These are phyloP conservation scores for Platyrinchus mystaceus DNA, from an alignment of 2,797 vertebrate species.

Conservation along the genomic window DNA sequence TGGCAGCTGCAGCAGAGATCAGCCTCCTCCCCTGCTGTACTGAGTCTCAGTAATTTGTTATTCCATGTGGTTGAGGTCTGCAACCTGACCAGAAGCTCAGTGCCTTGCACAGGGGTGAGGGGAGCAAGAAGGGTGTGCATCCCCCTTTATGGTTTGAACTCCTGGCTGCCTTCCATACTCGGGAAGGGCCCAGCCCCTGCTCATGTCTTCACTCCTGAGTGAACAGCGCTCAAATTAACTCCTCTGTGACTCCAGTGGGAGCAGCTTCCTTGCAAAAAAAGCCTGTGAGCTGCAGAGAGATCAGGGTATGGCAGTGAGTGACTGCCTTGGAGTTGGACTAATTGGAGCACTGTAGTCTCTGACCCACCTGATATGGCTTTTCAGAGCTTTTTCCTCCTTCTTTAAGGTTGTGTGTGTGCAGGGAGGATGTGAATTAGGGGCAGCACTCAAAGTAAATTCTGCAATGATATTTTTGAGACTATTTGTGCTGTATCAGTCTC, in stretches of 20 bases:
- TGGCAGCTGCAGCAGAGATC: conserved; percentile 51
- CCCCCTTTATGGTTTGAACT: background rate
- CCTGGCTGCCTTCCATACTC: background rate
- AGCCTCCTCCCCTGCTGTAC: conserved; percentile 31
- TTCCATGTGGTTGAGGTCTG: conserved; percentile 34
- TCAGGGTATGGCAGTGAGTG: background rate
- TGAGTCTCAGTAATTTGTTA: conserved; percentile 40
- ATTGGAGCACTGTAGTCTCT: background rate
- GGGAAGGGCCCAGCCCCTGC: background rate
- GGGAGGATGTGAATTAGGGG: background rate
- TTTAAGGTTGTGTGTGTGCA: background rate
- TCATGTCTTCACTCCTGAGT: background rate
- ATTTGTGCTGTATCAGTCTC: background rate
- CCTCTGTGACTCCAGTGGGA: background rate
- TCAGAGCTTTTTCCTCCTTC: background rate
- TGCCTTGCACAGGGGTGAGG: rapidly evolving
- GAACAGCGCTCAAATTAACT: background rate
- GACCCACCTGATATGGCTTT: background rate
- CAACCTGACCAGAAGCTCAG: conserved; percentile 23
- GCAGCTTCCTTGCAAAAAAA: background rate
- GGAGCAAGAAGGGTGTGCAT: background rate
- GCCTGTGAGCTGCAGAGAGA: background rate
- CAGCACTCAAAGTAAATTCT: background rate
- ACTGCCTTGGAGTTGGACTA: background rate
- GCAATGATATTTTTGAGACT: background rate